Conservation (phyloP, 2,797 vertebrate genomes). For the Amniataba percoides region DNA sequence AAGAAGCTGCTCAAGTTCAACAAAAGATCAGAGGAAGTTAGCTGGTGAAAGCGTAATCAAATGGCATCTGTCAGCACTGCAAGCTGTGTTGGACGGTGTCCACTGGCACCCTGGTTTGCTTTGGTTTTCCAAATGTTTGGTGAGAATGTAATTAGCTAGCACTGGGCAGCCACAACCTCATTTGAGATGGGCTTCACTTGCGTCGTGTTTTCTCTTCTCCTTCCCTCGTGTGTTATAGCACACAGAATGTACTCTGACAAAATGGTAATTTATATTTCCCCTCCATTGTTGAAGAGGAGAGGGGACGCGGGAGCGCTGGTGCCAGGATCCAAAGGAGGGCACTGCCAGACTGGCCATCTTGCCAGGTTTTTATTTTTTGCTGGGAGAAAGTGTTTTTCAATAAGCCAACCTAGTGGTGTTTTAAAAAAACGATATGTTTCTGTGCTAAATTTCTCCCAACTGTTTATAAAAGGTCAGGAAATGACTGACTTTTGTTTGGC, state of each 20-base stretch:
- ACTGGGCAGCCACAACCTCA: conserved; percentile 68
- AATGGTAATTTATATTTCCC: conserved; percentile 84
- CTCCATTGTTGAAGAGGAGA: conserved; percentile 73
- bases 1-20: conserved; percentile 52
- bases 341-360: conserved; percentile 65
- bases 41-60: conserved; percentile 50
- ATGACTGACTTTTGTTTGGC: conserved; percentile 21
- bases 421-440: conserved; percentile 11
- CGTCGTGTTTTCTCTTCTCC: conserved; percentile 45
- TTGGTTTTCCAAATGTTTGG: conserved; percentile 67
- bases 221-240: conserved; percentile 70
- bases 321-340: conserved; percentile 62
- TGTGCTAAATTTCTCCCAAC: conserved; percentile 12
- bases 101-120: conserved; percentile 57
- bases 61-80: conserved; percentile 56
- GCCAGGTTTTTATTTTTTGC: conserved; percentile 66
- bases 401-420: conserved; percentile 45
- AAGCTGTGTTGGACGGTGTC: conserved; percentile 50
- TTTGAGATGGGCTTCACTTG: conserved; percentile 67
- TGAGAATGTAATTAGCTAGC: conserved; percentile 80
- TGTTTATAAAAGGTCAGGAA: conserved; percentile 23
- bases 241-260: conserved; percentile 78
- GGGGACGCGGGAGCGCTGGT: conserved; percentile 22
- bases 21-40: conserved; percentile 64
- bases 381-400: conserved; percentile 58